These are phyloP conservation scores for Ormyrus pomaceus DNA, from an alignment of 2,888 invertebrate genomes.

Conservation along the genomic window DNA sequence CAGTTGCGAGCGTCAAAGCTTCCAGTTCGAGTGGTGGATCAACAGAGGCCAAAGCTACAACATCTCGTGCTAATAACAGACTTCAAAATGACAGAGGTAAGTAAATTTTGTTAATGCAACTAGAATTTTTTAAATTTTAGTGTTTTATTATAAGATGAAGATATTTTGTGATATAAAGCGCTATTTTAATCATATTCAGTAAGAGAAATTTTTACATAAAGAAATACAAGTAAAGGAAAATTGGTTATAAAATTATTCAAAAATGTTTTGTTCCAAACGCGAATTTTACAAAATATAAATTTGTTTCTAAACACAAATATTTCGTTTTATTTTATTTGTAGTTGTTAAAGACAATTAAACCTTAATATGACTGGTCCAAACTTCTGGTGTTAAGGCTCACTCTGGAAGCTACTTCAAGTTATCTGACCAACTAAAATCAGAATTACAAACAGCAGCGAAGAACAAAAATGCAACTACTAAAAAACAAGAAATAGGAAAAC, in stretches of 20 bases:
- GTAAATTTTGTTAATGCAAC: neutral
- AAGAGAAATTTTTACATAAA: no score
- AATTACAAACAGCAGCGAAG: neutral
- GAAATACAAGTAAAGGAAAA: no score
- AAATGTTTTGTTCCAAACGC: no score
- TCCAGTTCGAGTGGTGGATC: neutral
- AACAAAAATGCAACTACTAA: neutral
- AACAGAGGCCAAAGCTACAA: neutral
- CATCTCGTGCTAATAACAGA: neutral
- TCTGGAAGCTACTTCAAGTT: conserved; percentile 50
- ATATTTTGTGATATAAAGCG: no score
- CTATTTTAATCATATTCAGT: no score
- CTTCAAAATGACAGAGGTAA: neutral
- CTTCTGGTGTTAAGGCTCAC: conserved; percentile 31
- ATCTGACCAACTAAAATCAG: conserved; percentile 4
- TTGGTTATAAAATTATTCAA: no score
- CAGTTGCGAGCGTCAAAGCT: neutral
- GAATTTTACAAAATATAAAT: no score
- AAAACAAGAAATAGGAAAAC: neutral
- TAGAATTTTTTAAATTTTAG: neutral
- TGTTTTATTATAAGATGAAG: neutral
- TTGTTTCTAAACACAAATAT: no score
- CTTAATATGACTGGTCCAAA: conserved; percentile 29
- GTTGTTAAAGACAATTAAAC: no score
- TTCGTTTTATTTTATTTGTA: neutral